Evolutionary conservation across 2,113 vertebrate species (phyloP).

Genomic region (Dicentrarchus labrax): DNA sequence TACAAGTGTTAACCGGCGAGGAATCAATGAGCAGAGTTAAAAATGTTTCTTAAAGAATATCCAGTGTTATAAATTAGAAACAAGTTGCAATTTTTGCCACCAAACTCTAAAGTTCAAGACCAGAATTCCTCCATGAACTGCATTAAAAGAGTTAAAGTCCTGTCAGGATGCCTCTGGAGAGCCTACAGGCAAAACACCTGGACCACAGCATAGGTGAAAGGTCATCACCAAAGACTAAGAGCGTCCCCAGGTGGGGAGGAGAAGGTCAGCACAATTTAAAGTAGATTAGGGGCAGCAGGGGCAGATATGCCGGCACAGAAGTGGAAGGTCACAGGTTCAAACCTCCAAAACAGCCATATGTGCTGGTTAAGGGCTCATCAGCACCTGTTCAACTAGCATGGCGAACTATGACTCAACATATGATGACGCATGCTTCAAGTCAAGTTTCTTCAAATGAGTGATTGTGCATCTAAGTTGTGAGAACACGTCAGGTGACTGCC

Average conservation of each 20-base stretch:
- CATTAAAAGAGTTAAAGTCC: not conserved
- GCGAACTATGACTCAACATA: not conserved
- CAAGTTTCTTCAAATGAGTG: not conserved
- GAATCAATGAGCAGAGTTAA: not conserved
- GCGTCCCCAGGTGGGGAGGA: not conserved
- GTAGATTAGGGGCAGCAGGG: not conserved
- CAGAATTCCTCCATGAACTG: too few species aligned
- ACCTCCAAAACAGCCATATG: conserved; percentile 3
- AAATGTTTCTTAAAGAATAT: too few species aligned
- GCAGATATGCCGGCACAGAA: not conserved
- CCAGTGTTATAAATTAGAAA: not conserved
- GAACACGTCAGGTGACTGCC: not conserved
- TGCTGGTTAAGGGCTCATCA: not conserved
- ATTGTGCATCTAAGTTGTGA: not conserved
- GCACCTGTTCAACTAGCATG: not conserved
- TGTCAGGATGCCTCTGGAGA: not conserved
- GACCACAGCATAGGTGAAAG: conserved; percentile 14
- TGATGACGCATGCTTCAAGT: not conserved
- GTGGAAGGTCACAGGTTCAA: not conserved
- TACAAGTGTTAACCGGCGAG: too few species aligned
- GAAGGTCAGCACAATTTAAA: conserved; percentile 20
- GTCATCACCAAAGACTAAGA: conserved; percentile 3
- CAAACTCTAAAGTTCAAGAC: too few species aligned
- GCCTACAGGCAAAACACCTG: conserved; percentile 36
- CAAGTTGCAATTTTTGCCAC: not conserved